Conservation (phyloP, 2,888 invertebrate species). For the Blastobasis lacticolella region DNA sequence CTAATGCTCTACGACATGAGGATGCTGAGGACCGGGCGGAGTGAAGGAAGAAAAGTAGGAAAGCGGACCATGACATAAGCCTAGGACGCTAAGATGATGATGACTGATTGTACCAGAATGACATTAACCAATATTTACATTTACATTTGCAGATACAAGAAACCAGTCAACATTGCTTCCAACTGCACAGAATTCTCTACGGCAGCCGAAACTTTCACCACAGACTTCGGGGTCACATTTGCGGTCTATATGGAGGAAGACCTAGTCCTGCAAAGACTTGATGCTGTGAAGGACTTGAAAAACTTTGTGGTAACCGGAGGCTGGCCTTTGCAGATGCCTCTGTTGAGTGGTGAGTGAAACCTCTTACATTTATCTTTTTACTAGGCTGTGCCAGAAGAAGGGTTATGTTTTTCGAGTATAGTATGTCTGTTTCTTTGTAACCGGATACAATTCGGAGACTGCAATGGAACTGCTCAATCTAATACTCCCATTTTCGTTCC, state of each 20-base stretch:
- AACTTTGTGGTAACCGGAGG: constrained; percentile 40
- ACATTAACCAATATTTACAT: too few species aligned
- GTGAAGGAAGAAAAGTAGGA: too few species aligned
- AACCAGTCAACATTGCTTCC: constrained; percentile 26
- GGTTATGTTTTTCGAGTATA: background rate
- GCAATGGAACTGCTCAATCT: too few species aligned
- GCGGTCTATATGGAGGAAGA: constrained; percentile 48
- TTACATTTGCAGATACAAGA: constrained; percentile 37
- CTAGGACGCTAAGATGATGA: too few species aligned
- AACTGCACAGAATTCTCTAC: constrained; percentile 31
- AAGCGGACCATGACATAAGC: too few species aligned
- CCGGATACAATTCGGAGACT: too few species aligned
- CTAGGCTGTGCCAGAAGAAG: background rate
- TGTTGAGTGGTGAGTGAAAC: constrained; percentile 39
- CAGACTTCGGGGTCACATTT: constrained; percentile 55
- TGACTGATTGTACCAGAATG: too few species aligned
- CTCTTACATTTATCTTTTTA: background rate
- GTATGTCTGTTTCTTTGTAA: too few species aligned
- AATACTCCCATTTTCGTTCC: too few species aligned
- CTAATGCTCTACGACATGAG: too few species aligned
- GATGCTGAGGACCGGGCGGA: too few species aligned
- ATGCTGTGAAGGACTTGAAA: constrained; percentile 24
- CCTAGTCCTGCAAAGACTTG: constrained; percentile 28
- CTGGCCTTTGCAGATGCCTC: constrained; percentile 25
- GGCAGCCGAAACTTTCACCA: constrained; percentile 30